Base-by-base conservation (phyloP, 2,113 vertebrate species). In the Struthidea cinerea region DNA sequence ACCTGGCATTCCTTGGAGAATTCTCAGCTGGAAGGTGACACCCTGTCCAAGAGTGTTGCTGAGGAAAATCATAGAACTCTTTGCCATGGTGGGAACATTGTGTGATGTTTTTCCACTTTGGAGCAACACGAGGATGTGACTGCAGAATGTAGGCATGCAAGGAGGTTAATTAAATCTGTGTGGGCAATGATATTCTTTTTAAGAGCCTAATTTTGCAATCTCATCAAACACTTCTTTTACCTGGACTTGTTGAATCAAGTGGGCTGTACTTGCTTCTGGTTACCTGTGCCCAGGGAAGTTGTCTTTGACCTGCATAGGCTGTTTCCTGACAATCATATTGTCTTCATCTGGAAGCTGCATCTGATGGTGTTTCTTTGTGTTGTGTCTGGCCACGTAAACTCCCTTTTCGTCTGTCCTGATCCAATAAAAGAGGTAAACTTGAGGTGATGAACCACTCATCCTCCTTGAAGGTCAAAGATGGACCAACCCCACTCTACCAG, bases 121-220 rank as follows among this genome's bases (percentile, higher is more conserved):
- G 16, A 73, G n/a, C 15, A 33, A 28, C 0, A 2, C 11, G 19
- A 61, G 27, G 21, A 19, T 0, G 3, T 33, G 30, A 26, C 16
- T 39, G 42, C 42, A 42, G 44, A 65, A 46, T 21, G 9, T 3
- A 52, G 10, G 12, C 1, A 1, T 32, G 41, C 9, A 37, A 52
- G 20, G 23, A 64, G 6, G 20, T 42, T 2, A 4, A 30, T 82
- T 37, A 49, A 32, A 41, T 11, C 35, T 21, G 18, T 17, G 1
- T 28, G 35, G 42, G 10, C 35, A 52, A 23, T 7, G 1, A 21
- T 32, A 8, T 46, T 1, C 0, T 47, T 60, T 83, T 73, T 10
- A 60, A 50, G 10, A 39, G 6, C 8, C 20, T 32, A 35, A 35
- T 35, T 75, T 63, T 91, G 11, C 11, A 20, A 1, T 22, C 39